Percentiles rank a stretch among this genome's conserved stretches.
These are phyloP conservation scores for Pomacea canaliculata DNA, from an alignment of 2,888 invertebrate species.

Conservation along the genomic window DNA sequence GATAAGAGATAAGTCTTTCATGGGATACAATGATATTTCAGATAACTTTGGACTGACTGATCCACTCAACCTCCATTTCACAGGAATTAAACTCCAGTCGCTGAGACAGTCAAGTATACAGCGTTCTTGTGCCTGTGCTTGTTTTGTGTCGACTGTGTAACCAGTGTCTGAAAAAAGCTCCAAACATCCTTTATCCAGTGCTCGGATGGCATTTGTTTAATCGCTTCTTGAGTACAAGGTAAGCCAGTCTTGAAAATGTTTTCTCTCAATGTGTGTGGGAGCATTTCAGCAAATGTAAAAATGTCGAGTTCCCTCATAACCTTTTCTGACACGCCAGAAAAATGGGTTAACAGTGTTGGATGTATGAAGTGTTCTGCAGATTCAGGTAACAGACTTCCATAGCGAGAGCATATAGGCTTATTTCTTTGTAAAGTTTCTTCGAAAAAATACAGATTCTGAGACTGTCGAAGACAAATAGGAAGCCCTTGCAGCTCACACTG, in stretches of 20 bases:
- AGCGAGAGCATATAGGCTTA: not conserved
- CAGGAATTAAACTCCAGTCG: conserved; percentile 12
- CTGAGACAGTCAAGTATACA: not conserved
- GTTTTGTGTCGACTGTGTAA: not conserved
- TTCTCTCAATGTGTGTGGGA: not conserved
- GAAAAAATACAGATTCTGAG: conserved; percentile 7
- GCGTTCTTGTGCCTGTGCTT: not conserved
- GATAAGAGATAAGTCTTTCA: conserved; percentile 4
- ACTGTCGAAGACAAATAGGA: conserved; percentile 6
- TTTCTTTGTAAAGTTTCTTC: not conserved
- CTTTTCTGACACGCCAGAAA: not conserved
- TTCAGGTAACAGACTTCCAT: not conserved
- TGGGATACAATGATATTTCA: not conserved
- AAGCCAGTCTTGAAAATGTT: not conserved
- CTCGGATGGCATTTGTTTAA: not conserved
- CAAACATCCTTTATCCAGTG: conserved; percentile 1
- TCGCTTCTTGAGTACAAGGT: not conserved
- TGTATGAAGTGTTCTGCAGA: not conserved
- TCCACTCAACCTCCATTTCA: no score
- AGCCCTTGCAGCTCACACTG: not conserved
- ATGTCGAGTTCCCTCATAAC: conserved; percentile 1
- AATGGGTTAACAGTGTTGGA: not conserved
- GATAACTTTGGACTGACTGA: not conserved
- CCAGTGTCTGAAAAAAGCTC: not conserved
- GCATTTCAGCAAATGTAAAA: not conserved